Conservation (phyloP, 1,140 invertebrate species). For the Macrotrachela quadricornifera region DNA sequence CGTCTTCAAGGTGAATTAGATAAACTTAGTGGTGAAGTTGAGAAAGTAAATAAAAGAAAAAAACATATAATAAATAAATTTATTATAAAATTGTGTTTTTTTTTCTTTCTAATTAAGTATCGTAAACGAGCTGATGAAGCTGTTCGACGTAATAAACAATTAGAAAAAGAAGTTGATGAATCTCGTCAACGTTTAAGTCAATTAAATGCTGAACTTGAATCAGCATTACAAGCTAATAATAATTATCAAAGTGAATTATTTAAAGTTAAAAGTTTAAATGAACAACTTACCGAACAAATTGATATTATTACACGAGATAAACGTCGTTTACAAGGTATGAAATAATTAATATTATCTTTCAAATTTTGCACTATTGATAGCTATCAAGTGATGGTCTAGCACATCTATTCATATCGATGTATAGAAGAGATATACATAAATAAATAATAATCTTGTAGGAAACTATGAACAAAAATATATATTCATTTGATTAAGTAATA, state of each 20-base stretch:
- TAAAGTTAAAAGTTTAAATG: slow-evolving; percentile 1
- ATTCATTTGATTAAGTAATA: too few species aligned
- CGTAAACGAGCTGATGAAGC: slow-evolving; percentile 2
- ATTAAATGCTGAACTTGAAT: slow-evolving; percentile 4
- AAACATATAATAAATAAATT: too few species aligned
- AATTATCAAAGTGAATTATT: slow-evolving; percentile 4
- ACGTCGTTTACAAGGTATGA: not conserved
- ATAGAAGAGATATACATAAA: too few species aligned
- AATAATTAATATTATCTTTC: too few species aligned
- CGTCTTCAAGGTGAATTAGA: slow-evolving; percentile 7
- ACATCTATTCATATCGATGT: too few species aligned
- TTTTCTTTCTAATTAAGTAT: too few species aligned
- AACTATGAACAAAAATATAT: too few species aligned
- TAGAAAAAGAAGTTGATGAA: slow-evolving; percentile 8
- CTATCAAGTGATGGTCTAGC: too few species aligned
- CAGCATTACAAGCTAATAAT: slow-evolving; percentile 2
- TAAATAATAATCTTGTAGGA: too few species aligned
- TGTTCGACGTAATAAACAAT: not conserved
- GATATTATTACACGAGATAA: slow-evolving; percentile 1
- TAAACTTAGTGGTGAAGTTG: not conserved
- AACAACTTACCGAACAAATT: slow-evolving; percentile 5
- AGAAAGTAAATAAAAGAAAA: not conserved
- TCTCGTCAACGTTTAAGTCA: not conserved
- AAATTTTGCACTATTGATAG: too few species aligned
- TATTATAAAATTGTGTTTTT: too few species aligned